Evolutionary conservation across 2,797 vertebrate genomes (phyloP).

Genomic region (Tokudaia muenninki): DNA sequence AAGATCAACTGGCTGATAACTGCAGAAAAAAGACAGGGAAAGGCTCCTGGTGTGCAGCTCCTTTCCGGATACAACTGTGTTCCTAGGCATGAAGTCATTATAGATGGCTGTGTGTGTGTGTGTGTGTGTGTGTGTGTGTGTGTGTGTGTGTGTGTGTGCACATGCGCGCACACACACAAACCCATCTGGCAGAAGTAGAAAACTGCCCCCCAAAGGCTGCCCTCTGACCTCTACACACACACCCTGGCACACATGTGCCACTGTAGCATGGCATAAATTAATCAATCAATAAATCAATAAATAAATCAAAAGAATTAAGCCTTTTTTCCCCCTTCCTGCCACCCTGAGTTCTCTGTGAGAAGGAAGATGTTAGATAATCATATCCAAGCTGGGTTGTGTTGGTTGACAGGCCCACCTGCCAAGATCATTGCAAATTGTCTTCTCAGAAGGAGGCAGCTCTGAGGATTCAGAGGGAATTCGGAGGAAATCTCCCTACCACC

Average conservation of each 20-base stretch:
- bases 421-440: neutral
- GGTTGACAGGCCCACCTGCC: neutral
- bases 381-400: neutral
- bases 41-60: rapidly evolving
- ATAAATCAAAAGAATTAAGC: neutral
- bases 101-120: neutral
- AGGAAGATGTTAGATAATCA: neutral
- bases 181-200: too few species aligned
- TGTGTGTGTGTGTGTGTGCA: neutral
- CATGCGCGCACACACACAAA: too few species aligned
- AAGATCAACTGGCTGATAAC: neutral
- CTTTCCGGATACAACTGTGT: neutral
- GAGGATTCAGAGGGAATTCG: neutral
- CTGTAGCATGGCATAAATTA: neutral
- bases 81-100: neutral
- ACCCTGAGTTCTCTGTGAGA: neutral
- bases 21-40: neutral
- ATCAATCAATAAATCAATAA: neutral
- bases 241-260: neutral
- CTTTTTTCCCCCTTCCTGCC: neutral
- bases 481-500: too few species aligned
- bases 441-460: neutral
- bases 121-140: neutral
- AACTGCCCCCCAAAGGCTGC: neutral
- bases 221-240: neutral